Evolutionary conservation across 2,797 vertebrate genomes (phyloP), one percentile per base, ranked within the genome.

Genomic region (Cryptoblepharus egeriae): DNA sequence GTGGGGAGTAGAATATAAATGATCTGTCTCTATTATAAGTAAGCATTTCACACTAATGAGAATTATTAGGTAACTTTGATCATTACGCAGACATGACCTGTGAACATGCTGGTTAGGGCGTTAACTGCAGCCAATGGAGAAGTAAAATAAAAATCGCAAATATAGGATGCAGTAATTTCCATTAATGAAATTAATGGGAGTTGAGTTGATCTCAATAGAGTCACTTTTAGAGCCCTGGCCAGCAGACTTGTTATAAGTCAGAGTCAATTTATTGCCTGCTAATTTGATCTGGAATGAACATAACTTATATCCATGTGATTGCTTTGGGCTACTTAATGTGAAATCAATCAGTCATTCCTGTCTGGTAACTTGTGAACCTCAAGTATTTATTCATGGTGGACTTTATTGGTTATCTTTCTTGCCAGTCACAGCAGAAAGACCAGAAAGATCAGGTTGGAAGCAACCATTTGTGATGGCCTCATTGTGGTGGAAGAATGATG

Each of bases 111-210:
- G 20, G 9, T 24, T 2, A 67, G n/a, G 64, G 57, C 10, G 64
- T 10, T 60, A n/a, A 58, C 67, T 69, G 10, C 39, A 61, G 69
- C 28, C 26, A 61, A 64, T 45, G n/a, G 52, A 84, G 5, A 37
- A 72, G 57, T 18, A 67, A 82, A 73, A 78, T 6, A 79, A 76
- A 80, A 79, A 45, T 76, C 67, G 77, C 63, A 75, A 4, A n/a
- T 72, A 52, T 0, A 1, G 1, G 61, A 68, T 60, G 61, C 37
- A 74, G 30, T 37, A 16, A 67, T 75, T 49, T 39, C 49, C 71
- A 79, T 79, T 79, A 74, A 70, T 12, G 30, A 84, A 84, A 79
- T 84, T 84, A 79, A 84, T 79, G 60, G 76, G 42, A 35, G 32
- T 49, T 67, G 13, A 68, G 63, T 76, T 74, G 52, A 37, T 68